A percentile compares a stretch with the other conserved stretches of the same genome.
Conservation (phyloP, 2,888 invertebrate species). For the Mimachlamys varia region DNA sequence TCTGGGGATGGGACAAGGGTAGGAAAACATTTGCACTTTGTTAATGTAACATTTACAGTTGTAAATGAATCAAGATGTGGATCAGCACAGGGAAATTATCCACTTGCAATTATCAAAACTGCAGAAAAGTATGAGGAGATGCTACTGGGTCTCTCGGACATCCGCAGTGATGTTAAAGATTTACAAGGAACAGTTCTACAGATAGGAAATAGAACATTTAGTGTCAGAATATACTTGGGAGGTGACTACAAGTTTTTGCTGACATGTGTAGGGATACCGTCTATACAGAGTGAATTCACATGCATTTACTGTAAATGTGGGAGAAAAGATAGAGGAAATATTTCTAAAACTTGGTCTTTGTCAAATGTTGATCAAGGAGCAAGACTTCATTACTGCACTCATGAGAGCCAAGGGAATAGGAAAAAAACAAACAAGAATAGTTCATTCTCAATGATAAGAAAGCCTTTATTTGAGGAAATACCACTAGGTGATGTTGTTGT, state of each 20-base stretch:
- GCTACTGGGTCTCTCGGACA: neutral
- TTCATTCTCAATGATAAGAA: too few species aligned
- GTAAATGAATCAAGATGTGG: neutral
- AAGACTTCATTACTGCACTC: too few species aligned
- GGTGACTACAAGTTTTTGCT: neutral
- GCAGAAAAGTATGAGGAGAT: neutral
- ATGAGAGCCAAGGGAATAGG: too few species aligned
- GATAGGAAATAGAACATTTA: neutral
- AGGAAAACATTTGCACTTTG: neutral
- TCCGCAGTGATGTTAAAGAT: neutral
- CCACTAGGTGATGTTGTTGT: too few species aligned
- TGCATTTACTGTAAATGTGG: neutral
- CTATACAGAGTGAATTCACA: neutral
- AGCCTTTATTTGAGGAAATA: too few species aligned
- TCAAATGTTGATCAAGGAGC: neutral
- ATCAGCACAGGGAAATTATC: slow-evolving; percentile 23
- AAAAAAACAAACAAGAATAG: too few species aligned
- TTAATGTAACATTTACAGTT: neutral
- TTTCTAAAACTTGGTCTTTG: neutral
- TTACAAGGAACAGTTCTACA: neutral
- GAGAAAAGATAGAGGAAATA: neutral
- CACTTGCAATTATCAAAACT: neutral
- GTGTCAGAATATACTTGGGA: neutral
- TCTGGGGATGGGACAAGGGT: neutral
- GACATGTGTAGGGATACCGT: neutral